phyloP scores from a whole-genome alignment of 2,113 vertebrate species.

The Myrmecophaga tridactyla region DNA sequence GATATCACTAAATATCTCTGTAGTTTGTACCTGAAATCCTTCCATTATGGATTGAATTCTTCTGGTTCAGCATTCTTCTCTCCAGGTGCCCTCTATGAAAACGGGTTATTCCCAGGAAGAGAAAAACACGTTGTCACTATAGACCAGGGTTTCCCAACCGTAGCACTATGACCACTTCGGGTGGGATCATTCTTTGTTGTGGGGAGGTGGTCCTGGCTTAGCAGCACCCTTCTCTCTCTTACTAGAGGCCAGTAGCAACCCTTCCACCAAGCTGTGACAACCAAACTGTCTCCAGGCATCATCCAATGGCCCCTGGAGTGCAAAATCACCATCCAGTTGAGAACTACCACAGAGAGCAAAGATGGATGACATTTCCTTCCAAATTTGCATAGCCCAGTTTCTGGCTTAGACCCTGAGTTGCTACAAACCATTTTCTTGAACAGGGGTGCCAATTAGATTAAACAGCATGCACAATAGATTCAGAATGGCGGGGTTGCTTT shows the following conservation, averaged over 20 bases:
- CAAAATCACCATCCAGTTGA: neutral
- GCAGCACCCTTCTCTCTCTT: neutral
- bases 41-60: neutral
- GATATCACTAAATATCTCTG: neutral
- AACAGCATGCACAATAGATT: neutral
- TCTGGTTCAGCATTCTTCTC: neutral
- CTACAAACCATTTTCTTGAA: slow-evolving; percentile 26
- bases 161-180: neutral
- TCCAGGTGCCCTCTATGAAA: neutral
- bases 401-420: slow-evolving; percentile 43
- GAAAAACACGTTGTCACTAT: neutral
- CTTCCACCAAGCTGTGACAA: neutral
- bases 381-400: neutral
- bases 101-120: neutral
- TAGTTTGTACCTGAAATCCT: neutral
- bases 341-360: neutral
- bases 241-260: rapidly evolving
- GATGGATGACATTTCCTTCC: neutral
- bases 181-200: neutral
- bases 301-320: rapidly evolving
- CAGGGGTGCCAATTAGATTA: neutral
- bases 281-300: neutral
- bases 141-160: neutral
- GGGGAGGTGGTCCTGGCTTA: neutral
- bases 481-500: neutral